Base-by-base conservation (phyloP, 2,113 vertebrate genomes). In the Corythoichthys haematopterus region DNA sequence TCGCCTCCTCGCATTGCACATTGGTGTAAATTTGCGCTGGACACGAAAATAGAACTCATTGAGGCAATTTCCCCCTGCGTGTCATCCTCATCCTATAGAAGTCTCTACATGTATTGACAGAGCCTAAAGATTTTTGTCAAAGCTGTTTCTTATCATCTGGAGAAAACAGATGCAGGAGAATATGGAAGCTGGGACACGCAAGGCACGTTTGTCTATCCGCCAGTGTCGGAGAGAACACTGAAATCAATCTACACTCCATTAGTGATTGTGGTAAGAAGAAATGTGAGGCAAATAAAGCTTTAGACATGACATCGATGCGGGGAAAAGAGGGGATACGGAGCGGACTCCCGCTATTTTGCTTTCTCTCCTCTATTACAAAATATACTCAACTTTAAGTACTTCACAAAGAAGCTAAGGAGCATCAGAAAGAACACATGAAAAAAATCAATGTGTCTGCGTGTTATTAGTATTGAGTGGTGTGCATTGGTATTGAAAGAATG, bases 241-340 rank as follows among this genome's bases (percentile, higher is more conserved):
- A 4, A 36, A 57, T 77, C 86, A 83, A 85, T 85, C 84, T 87
- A 15, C 82, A 85, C 87, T 87, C 86, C 77, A 88, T 88, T 88
- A 89, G 68, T 64, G 76, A 57, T 16, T 1, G 56, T 33, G 66
- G 74, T 71, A 59, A 57, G 57, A 51, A 66, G 69, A 70, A 72
- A 71, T 71, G 75, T 66, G 69, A 71, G 56, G 20, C 51, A 12
- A 67, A 9, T 38, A 71, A 46, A 74, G 64, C 80, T 78, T 70
- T 79, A 79, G 78, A 84, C 33, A 82, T 69, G 4, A 64, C 65
- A 65, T 79, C 77, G 76, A 80, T 48, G 72, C 55, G 35, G 55
- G 33, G n/a, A 4, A 6, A 58, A 37, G 33, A 5, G 16, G 4
- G 14, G 14, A 10, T 50, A 7, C 12, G 13, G 14, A 58, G 5